Base-by-base conservation (phyloP, 2,888 invertebrate species). In the Ophion ellenae region DNA sequence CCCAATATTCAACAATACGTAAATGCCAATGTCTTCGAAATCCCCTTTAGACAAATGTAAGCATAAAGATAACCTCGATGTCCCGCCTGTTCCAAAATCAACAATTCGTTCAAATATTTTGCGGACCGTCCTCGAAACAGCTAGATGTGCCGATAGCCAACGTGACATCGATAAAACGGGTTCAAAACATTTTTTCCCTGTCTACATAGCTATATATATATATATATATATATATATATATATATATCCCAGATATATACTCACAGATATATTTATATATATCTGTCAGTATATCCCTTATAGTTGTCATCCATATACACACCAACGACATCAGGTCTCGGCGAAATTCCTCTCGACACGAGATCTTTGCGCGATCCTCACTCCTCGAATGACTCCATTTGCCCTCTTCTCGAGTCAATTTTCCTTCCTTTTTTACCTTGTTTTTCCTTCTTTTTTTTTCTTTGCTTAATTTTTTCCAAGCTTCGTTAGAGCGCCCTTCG, bases 371-470 rank as follows among this genome's bases (percentile, higher is more conserved):
- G 73, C 77, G 83, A 73, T 81, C 78, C 75, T 78, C 59, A 40
- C 40, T 40, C 40, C 67, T 28, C 69, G 78, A 80, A 86, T 86
- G 86, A 76, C 86, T 87, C 85, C 87, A 87, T 87, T 85, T 80
- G 73, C 81, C 81, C 77, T 70, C 53, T 36, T 61, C 10, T 24
- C 47, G 28, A 70, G 36, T 70, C 28, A 61, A 69, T 57, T 74
- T 47, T 47, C 14, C 14, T 14, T 14, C 47, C 14, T 47, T 11
- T 47, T 47, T 53, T 53, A 14, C 5, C 5, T 53, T 53, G 14
- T 53, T 53, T 17, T 53, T 53, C 14, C 5, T 20, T 28, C 24
- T 24, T 24, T 40, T 71, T 61, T 63, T 74, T 61, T 61, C 47
- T 66, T 75, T 71, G 4, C 32, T 32, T 32, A 32, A 17, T 63